phyloP scores from a whole-genome alignment of 2,113 vertebrate genomes.

The Scopus umbretta region DNA sequence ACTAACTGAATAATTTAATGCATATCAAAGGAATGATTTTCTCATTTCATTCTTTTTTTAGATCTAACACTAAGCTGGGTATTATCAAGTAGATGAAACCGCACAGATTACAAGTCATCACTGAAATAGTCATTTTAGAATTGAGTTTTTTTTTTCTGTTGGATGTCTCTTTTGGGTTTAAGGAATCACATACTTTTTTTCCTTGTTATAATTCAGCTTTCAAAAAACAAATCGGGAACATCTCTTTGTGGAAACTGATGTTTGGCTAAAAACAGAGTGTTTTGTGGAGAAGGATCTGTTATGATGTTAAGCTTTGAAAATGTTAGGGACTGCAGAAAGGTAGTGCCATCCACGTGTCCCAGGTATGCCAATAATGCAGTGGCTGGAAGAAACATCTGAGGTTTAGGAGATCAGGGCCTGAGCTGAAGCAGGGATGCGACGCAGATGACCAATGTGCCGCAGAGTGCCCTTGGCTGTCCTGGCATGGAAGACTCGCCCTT shows the following conservation, averaged over 20 bases:
- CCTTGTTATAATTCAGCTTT: not conserved
- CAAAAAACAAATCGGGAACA: not conserved
- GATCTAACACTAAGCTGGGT: not conserved
- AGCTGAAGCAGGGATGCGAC: not conserved
- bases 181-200: not conserved
- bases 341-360: not conserved
- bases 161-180: not conserved
- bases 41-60: constrained; percentile 13
- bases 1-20: constrained; percentile 43
- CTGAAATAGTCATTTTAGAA: not conserved
- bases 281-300: not conserved
- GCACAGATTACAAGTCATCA: not conserved
- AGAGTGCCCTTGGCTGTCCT: not conserved
- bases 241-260: not conserved
- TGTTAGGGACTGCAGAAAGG: not conserved
- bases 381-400: not conserved
- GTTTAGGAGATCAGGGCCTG: not conserved
- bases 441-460: rapidly evolving
- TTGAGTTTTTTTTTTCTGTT: not conserved
- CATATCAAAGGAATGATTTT: constrained; percentile 52
- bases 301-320: not conserved
- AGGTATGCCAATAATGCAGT: not conserved
- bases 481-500: not conserved
- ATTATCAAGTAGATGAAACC: not conserved
- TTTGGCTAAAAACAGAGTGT: not conserved